These are phyloP conservation scores for Corythoichthys haematopterus DNA, from an alignment of 2,113 vertebrate species.

Conservation along the genomic window DNA sequence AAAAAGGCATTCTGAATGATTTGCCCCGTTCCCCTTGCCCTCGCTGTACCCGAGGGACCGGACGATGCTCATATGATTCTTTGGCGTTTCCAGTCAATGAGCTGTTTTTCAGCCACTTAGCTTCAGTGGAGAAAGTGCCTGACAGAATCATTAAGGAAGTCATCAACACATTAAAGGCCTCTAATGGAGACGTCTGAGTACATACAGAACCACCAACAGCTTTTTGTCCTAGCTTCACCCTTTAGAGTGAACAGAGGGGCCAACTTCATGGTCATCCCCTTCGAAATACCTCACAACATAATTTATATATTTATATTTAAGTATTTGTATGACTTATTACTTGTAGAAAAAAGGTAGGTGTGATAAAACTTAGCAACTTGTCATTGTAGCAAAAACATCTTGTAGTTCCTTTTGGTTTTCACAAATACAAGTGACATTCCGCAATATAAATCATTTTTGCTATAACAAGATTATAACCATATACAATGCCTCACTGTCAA, in stretches of 20 bases:
- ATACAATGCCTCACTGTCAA: no score
- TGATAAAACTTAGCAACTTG: no score
- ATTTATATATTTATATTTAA: no score
- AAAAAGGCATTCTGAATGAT: slow-evolving; percentile 38
- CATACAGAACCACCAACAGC: slow-evolving; percentile 11
- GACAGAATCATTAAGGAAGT: slow-evolving; percentile 60
- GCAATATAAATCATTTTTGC: no score
- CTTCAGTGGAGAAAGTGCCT: slow-evolving; percentile 54
- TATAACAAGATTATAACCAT: no score
- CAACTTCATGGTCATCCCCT: slow-evolving; percentile 17
- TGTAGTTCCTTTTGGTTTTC: no score
- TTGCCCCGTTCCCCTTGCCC: slow-evolving; percentile 14
- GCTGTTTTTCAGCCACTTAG: slow-evolving; percentile 68
- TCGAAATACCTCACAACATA: not conserved
- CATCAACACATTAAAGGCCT: slow-evolving; percentile 62
- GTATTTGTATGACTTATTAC: no score
- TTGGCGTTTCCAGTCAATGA: slow-evolving; percentile 37
- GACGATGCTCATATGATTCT: slow-evolving; percentile 50
- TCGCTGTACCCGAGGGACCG: slow-evolving; percentile 23
- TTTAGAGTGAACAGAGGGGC: slow-evolving; percentile 20
- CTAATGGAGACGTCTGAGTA: slow-evolving; percentile 40
- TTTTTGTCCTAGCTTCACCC: slow-evolving; percentile 6
- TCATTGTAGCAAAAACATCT: no score
- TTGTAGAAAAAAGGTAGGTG: no score
- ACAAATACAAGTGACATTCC: no score